These are phyloP conservation scores for Recurvirostra avosetta DNA, from an alignment of 2,113 vertebrate species.

Conservation along the genomic window DNA sequence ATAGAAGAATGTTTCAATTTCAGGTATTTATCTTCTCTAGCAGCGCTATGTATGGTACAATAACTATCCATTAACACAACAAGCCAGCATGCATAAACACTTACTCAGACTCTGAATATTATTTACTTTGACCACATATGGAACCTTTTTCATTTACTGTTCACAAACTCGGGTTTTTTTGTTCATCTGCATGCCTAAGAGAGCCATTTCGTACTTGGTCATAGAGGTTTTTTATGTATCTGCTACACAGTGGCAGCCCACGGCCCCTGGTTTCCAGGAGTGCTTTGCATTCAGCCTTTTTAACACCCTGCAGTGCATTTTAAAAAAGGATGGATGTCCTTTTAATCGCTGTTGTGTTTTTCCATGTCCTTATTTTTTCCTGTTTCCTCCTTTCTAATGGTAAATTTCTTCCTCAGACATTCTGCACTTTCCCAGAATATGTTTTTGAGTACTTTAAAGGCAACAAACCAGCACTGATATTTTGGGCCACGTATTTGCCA, in stretches of 20 bases:
- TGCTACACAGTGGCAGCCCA: not conserved
- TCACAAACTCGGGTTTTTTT: not conserved
- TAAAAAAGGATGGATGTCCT: not conserved
- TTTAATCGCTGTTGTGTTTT: not conserved
- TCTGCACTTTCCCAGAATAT: not conserved
- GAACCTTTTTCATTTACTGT: not conserved
- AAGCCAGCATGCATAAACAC: not conserved
- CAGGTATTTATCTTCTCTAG: not conserved
- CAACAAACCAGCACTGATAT: not conserved
- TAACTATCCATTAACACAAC: not conserved
- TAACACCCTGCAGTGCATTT: not conserved
- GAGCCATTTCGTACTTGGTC: not conserved
- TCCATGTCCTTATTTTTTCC: not conserved
- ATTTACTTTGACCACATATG: not conserved
- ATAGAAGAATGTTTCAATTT: not conserved
- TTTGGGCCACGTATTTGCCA: not conserved
- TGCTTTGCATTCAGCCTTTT: not conserved
- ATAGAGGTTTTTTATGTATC: not conserved
- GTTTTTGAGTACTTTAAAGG: not conserved
- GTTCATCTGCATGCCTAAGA: not conserved
- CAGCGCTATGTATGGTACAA: not conserved
- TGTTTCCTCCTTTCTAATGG: not conserved
- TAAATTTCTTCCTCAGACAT: not conserved
- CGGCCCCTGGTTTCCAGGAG: fast-evolving
- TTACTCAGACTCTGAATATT: not conserved